Evolutionary conservation across 2,113 vertebrate genomes (phyloP).

Genomic region (Eudyptes chrysolophus): DNA sequence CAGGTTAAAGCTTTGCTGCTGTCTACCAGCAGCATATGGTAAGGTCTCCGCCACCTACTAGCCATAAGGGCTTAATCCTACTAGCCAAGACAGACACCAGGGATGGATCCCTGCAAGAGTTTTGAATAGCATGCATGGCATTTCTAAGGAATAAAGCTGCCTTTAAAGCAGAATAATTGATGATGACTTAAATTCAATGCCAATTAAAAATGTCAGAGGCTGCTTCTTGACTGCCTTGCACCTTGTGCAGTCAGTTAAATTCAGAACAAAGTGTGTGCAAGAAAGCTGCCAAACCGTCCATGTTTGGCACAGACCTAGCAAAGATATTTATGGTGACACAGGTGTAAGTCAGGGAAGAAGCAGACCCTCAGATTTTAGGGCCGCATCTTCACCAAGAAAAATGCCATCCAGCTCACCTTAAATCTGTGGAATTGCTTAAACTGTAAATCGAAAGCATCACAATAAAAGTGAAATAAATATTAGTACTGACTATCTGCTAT

Average conservation of each 20-base stretch:
- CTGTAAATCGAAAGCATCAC: not conserved
- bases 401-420: not conserved
- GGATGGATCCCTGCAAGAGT: slow-evolving; percentile 31
- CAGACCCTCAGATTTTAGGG: not conserved
- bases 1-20: slow-evolving; percentile 60
- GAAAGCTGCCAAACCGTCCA: not conserved
- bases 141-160: slow-evolving; percentile 28
- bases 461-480: not conserved
- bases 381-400: not conserved
- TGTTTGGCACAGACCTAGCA: slow-evolving; percentile 1
- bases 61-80: slow-evolving; percentile 56
- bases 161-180: slow-evolving; percentile 43
- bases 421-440: not conserved
- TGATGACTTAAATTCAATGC: slow-evolving; percentile 44
- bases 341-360: not conserved
- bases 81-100: slow-evolving; percentile 54
- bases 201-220: slow-evolving; percentile 60
- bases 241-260: slow-evolving; percentile 45
- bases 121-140: slow-evolving; percentile 1
- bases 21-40: slow-evolving; percentile 69
- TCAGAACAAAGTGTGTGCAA: not conserved
- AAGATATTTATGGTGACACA: not conserved
- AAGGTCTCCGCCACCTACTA: slow-evolving; percentile 65
- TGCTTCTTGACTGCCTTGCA: slow-evolving; percentile 48
- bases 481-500: not conserved